Evolutionary conservation across 2,113 vertebrate genomes (phyloP).

Genomic region (Herpailurus yagouaroundi): DNA sequence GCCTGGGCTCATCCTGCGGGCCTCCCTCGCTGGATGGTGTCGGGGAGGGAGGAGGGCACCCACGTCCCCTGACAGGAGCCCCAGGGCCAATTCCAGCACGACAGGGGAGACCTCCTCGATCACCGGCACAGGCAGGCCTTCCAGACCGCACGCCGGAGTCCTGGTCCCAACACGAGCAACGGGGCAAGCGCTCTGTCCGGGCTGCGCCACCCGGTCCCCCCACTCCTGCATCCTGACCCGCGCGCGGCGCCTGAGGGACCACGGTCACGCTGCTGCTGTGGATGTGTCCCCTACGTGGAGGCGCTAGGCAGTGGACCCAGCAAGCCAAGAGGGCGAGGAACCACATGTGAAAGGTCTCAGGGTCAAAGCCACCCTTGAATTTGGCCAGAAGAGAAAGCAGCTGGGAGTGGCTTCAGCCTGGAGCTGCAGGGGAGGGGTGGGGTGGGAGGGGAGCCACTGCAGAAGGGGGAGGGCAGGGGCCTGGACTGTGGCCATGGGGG

Average conservation of each 20-base stretch:
- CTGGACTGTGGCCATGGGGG: not conserved
- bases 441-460: not conserved
- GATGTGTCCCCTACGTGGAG: accelerated
- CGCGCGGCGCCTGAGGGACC: accelerated
- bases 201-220: accelerated
- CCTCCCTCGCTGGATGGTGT: not conserved
- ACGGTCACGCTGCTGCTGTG: accelerated
- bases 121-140: accelerated
- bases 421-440: not conserved
- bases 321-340: not conserved
- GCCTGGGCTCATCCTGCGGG: not conserved
- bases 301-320: accelerated
- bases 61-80: not conserved
- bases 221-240: accelerated
- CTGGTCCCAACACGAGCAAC: accelerated
- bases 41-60: too few species aligned
- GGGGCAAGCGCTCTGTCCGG: accelerated
- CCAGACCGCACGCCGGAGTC: accelerated
- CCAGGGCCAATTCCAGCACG: not conserved
- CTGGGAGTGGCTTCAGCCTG: not conserved
- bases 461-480: not conserved
- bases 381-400: not conserved
- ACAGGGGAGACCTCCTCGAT: not conserved
- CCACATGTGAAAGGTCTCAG: accelerated
- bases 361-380: not conserved